Evolutionary conservation across 1,140 invertebrate species (phyloP), one percentile per base, ranked within the genome.

Genomic region (Brachionus angularis): DNA sequence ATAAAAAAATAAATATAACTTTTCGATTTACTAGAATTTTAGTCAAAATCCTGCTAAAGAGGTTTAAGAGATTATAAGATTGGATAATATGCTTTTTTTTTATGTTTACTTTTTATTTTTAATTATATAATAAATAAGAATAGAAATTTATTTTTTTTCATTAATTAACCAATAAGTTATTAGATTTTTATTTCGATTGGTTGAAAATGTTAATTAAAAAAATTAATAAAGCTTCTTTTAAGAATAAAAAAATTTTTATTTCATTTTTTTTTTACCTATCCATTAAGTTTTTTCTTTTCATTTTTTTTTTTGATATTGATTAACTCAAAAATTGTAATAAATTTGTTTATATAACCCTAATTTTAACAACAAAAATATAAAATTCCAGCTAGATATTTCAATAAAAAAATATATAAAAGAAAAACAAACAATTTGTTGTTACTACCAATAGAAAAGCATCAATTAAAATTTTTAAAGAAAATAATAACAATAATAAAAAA

Each of bases 301-400:
- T 29, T 53, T 53, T 55, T 55, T 55, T 31, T 55, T 52, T 52
- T 27, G 25, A 49, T 14, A 14, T 7, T 31, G 14, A 46, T 18
- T 29, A 58, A 23, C 21, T 36, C 23, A 39, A 47, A 47, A 39
- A 58, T 58, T 58, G 53, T 58, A 58, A 58, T 58, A 39, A n/a
- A n/a, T n/a, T 58, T 58, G 25, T 58, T 58, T 58, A 58, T 58
- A 58, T 58, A 58, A 58, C 53, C 53, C 53, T n/a, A n/a, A n/a
- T n/a, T n/a, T n/a, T n/a, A n/a, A n/a, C n/a, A 58, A 42, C 14
- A 58, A 14, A 23, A 36, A 3, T 58, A 4, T 16, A 16, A n/a
- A 23, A 16, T 34, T 55, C 52, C 3, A 27, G 31, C 29, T 47
- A 12, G 7, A 21, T 21, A 7, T 2, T 16, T 5, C 5, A 10